Base-by-base conservation (phyloP, 2,113 vertebrate genomes). In the Epinephelus cyanopodus region DNA sequence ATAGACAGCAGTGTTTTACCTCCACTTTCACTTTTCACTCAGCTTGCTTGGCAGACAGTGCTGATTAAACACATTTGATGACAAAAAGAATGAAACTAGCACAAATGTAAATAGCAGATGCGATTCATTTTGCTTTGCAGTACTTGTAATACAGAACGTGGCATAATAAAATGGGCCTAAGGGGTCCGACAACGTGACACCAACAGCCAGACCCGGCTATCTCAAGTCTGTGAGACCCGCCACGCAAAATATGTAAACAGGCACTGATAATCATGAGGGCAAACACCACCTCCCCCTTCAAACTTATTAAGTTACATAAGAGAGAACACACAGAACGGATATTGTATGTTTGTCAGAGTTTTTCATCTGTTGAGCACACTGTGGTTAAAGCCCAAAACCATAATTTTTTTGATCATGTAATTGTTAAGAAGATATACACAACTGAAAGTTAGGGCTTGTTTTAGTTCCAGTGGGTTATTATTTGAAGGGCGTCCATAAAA, bases 161-260 rank as follows among this genome's bases (percentile, higher is more conserved):
- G 18, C 10, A 6, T 6, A 18, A 37, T 15, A 18, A 60, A 61
- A 23, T 25, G 9, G 1, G 47, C 39, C 23, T 1, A 27, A 15
- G 17, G 19, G 52, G 37, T 29, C 48, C 63, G 66, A 67, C 70
- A 60, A 10, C 7, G 15, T 72, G 56, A 61, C 73, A 64, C 33
- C 37, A 29, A 7, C 58, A 61, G 23, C 7, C 63, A 68, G 39
- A 8, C 33, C 42, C 56, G 39, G 67, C 37, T 62, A 53, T 81
- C 66, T 79, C 7, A 5, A 53, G 47, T 61, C 29, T 61, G 15
- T 56, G 29, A 75, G 50, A 68, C 23, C 21, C 4, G 17, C 63
- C 2, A 58, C 3, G 8, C 54, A 68, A 77, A 83, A 74, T 75
- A 83, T 88, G 73, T 78, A 81, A 91, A 90, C 81, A 79, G 3